Conservation (phyloP, 2,797 vertebrate genomes). For the Paratrypauchen microcephalus region DNA sequence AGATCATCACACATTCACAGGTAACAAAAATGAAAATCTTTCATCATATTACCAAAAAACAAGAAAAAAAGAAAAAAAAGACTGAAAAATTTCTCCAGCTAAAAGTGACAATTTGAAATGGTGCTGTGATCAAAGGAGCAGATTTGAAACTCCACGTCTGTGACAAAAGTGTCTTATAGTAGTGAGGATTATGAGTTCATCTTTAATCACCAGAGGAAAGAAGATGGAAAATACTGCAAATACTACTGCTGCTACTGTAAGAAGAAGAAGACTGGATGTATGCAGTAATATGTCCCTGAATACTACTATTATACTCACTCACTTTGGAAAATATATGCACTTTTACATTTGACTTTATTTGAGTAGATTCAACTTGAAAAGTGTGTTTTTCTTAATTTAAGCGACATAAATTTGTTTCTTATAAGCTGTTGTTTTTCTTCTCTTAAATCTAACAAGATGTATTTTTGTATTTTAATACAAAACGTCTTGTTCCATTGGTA, state of each 20-base stretch:
- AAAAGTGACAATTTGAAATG: slow-evolving; percentile 67
- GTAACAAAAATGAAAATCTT: background rate
- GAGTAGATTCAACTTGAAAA: no score
- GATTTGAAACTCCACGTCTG: slow-evolving; percentile 52
- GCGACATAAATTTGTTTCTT: no score
- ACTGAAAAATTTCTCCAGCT: slow-evolving; percentile 39
- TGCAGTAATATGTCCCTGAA: background rate
- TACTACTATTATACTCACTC: background rate
- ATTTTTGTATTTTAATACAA: no score
- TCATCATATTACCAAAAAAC: background rate
- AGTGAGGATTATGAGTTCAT: slow-evolving; percentile 74
- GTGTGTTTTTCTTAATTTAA: no score
- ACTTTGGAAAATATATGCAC: no score
- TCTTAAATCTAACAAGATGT: no score
- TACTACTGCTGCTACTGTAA: background rate
- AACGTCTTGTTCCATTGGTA: no score
- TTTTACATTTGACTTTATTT: no score
- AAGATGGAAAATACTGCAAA: slow-evolving; percentile 28
- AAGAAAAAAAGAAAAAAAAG: no score
- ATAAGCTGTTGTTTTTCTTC: no score
- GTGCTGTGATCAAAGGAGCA: slow-evolving; percentile 58
- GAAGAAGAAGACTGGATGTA: background rate
- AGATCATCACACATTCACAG: background rate
- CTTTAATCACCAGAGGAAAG: slow-evolving; percentile 65
- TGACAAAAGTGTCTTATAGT: slow-evolving; percentile 74